Evolutionary conservation across 2,113 vertebrate genomes (phyloP).

Genomic region (Gallinago media): DNA sequence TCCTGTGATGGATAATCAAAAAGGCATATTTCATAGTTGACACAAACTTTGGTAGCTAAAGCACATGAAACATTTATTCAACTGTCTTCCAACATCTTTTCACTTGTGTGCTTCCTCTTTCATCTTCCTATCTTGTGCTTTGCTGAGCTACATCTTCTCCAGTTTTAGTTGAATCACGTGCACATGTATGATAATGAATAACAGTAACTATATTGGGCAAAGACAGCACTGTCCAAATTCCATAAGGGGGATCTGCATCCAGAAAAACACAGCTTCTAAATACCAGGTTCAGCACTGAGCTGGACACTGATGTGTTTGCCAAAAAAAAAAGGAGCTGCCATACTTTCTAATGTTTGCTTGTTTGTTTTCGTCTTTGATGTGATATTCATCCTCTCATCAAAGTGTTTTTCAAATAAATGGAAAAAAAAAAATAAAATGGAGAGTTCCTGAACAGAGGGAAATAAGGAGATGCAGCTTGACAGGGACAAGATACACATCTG

Average conservation of each 20-base stretch:
- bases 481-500: neutral
- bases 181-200: neutral
- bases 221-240: neutral
- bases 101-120: neutral
- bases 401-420: neutral
- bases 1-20: neutral
- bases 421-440: neutral
- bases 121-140: neutral
- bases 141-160: neutral
- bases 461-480: neutral
- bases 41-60: neutral
- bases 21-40: neutral
- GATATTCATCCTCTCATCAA: neutral
- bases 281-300: neutral
- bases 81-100: neutral
- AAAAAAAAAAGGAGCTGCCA: neutral
- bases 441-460: neutral
- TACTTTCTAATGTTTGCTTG: neutral
- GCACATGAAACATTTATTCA: neutral
- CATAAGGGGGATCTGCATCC: neutral
- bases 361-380: neutral
- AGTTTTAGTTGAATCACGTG: neutral
- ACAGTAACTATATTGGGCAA: neutral
- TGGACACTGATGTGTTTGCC: neutral
- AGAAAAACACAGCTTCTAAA: neutral